Evolutionary conservation across 2,797 vertebrate genomes (phyloP).

Genomic region (Chaetodon trifasciatus): DNA sequence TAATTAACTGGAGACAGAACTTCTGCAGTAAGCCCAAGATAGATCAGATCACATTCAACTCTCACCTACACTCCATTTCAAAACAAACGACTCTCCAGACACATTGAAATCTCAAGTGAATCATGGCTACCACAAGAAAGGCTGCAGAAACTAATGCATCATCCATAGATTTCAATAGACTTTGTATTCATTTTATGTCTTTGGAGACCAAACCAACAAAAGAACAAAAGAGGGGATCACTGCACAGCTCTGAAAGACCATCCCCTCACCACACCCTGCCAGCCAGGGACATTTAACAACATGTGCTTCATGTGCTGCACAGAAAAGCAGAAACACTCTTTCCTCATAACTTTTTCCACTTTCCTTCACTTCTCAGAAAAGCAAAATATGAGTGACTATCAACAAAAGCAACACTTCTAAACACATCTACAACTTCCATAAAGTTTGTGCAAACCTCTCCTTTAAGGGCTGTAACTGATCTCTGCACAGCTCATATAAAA

Average conservation of each 20-base stretch:
- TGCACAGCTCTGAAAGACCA: constrained; percentile 52
- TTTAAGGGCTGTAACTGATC: constrained; percentile 45
- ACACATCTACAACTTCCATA: not conserved
- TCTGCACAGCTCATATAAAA: constrained; percentile 51
- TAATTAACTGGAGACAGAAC: not conserved
- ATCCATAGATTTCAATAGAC: constrained; percentile 32
- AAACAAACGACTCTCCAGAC: constrained; percentile 18
- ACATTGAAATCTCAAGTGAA: constrained; percentile 30
- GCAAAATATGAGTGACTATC: not conserved
- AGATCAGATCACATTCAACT: not conserved
- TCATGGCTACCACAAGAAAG: constrained; percentile 37
- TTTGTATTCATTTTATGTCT: constrained; percentile 52
- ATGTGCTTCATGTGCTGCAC: constrained; percentile 30
- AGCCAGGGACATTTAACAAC: constrained; percentile 57
- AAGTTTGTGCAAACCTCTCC: constrained; percentile 12
- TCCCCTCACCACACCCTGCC: constrained; percentile 77
- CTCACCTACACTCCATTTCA: not conserved
- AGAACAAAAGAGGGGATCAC: constrained; percentile 64
- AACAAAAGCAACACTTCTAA: constrained; percentile 4
- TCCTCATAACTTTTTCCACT: not conserved
- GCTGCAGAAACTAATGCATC: not conserved
- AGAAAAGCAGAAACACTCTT: constrained; percentile 6
- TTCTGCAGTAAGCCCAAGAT: not conserved
- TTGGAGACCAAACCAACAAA: constrained; percentile 63
- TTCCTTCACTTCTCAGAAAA: not conserved